These are phyloP conservation scores for Lordiphosa mommai DNA, from an alignment of 1,140 invertebrate species.

Conservation along the genomic window DNA sequence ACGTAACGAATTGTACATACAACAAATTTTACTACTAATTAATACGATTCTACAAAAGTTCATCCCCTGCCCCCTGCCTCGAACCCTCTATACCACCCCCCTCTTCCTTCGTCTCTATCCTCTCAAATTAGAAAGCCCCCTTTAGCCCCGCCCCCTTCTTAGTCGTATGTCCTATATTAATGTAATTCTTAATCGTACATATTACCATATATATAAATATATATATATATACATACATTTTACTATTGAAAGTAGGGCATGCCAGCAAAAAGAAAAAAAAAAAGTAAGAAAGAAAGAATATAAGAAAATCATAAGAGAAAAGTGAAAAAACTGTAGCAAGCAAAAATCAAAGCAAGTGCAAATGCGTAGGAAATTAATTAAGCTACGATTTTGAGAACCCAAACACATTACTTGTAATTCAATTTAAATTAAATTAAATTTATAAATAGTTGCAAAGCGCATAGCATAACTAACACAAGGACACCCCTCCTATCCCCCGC, in stretches of 20 bases:
- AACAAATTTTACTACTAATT: slow-evolving; percentile 77
- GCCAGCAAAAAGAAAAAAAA: slow-evolving; percentile 32
- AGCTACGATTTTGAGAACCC: slow-evolving; percentile 61
- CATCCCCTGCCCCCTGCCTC: slow-evolving; percentile 12
- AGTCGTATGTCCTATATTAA: slow-evolving; percentile 72
- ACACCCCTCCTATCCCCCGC: slow-evolving; percentile 2
- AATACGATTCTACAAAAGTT: slow-evolving; percentile 60
- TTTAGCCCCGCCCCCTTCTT: slow-evolving; percentile 50
- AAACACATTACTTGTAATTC: slow-evolving; percentile 64
- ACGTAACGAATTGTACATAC: slow-evolving; percentile 75
- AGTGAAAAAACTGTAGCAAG: slow-evolving; percentile 51
- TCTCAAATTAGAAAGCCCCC: slow-evolving; percentile 9
- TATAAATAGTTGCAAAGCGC: slow-evolving; percentile 74
- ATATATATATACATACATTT: slow-evolving; percentile 71
- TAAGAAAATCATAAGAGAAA: slow-evolving; percentile 38
- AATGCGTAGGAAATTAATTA: slow-evolving; percentile 61
- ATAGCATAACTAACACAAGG: slow-evolving; percentile 61
- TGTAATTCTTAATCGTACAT: slow-evolving; percentile 75
- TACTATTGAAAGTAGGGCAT: slow-evolving; percentile 69
- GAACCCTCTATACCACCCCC: slow-evolving; percentile 1
- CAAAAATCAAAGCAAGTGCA: slow-evolving; percentile 69
- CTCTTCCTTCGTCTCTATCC: slow-evolving; percentile 1
- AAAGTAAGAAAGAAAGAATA: slow-evolving; percentile 17
- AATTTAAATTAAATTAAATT: slow-evolving; percentile 77
- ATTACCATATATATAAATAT: slow-evolving; percentile 63